A percentile compares a stretch with the other conserved stretches of the same genome.
phyloP scores from a whole-genome alignment of 2,113 vertebrate genomes.

The Gracilinanus agilis region DNA sequence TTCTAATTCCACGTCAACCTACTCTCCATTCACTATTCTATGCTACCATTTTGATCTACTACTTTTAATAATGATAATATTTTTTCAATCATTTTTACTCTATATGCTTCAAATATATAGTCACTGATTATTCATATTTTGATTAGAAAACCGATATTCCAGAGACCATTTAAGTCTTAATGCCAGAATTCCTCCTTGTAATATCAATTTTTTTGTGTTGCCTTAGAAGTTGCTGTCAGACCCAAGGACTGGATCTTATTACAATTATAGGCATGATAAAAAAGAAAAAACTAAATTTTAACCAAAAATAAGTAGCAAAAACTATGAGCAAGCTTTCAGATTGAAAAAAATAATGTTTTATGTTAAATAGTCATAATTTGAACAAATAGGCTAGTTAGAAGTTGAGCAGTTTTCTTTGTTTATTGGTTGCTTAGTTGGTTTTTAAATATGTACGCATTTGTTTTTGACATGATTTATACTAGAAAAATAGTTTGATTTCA shows the following conservation, averaged over 20 bases:
- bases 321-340: slow-evolving; percentile 59
- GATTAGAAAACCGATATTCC: slow-evolving; percentile 58
- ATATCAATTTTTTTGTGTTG: slow-evolving; percentile 70
- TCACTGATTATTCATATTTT: slow-evolving; percentile 37
- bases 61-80: no score
- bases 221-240: slow-evolving; percentile 77
- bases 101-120: neutral
- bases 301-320: slow-evolving; percentile 76
- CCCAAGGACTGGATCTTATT: slow-evolving; percentile 78
- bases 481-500: slow-evolving; percentile 38
- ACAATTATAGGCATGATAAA: slow-evolving; percentile 67
- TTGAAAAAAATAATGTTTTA: slow-evolving; percentile 59
- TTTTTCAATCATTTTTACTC: neutral
- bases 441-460: slow-evolving; percentile 44
- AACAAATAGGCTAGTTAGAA: neutral
- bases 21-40: neutral
- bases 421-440: neutral
- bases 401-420: neutral
- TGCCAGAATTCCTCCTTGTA: slow-evolving; percentile 46
- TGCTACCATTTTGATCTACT: no score
- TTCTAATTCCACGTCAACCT: neutral
- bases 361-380: slow-evolving; percentile 29
- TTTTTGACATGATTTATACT: slow-evolving; percentile 30
- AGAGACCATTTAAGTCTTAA: slow-evolving; percentile 58
- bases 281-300: slow-evolving; percentile 69